These are phyloP conservation scores for Nemotelus nigrinus DNA, from an alignment of 2,888 invertebrate genomes.

Conservation along the genomic window DNA sequence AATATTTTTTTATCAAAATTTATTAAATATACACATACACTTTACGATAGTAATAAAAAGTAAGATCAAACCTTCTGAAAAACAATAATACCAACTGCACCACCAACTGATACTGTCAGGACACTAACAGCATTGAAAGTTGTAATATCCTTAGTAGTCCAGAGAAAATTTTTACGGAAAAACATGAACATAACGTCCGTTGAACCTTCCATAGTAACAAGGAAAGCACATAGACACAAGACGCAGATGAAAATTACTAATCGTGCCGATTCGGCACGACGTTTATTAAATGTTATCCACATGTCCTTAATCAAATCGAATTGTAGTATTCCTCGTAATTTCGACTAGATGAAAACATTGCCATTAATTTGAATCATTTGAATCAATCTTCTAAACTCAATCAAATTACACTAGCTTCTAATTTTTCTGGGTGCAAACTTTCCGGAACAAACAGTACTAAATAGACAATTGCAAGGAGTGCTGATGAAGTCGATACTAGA, in stretches of 20 bases:
- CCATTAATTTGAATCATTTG: neutral
- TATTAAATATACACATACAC: no score
- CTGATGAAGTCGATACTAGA: constrained; percentile 55
- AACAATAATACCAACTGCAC: constrained; percentile 69
- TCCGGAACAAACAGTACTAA: neutral
- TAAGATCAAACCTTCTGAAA: constrained; percentile 65
- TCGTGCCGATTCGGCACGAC: neutral
- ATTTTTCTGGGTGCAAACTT: neutral
- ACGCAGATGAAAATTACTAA: neutral
- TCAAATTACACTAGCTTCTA: neutral
- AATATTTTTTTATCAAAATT: no score
- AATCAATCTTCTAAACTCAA: neutral
- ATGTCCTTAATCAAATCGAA: neutral
- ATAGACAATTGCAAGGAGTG: constrained; percentile 57
- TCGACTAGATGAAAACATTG: neutral
- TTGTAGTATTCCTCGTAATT: neutral
- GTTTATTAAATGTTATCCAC: neutral
- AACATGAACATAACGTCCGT: constrained; percentile 71
- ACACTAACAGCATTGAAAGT: constrained; percentile 69
- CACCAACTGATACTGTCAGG: constrained; percentile 68
- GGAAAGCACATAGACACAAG: neutral
- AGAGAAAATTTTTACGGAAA: constrained; percentile 71
- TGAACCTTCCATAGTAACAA: constrained; percentile 55
- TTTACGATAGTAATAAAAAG: neutral
- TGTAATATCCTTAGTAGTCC: constrained; percentile 73